A percentile compares a stretch with the other conserved stretches of the same genome.
phyloP scores from a whole-genome alignment of 2,113 vertebrate species.

The Microtus pennsylvanicus region DNA sequence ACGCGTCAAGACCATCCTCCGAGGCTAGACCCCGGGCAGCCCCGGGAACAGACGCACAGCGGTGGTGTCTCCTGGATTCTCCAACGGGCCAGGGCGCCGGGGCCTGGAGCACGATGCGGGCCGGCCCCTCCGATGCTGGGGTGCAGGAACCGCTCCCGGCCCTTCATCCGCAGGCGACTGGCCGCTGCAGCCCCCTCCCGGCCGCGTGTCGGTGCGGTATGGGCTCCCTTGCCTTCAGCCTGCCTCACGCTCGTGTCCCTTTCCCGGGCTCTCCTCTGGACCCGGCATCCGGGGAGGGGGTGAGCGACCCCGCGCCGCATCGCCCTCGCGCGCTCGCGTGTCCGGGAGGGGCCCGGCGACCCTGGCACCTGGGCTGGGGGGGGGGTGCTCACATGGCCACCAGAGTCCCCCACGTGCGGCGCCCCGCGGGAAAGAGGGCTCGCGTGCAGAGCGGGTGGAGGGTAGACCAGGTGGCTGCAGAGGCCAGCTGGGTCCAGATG shows the following conservation, averaged over 20 bases:
- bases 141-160: not conserved
- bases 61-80: not conserved
- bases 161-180: not conserved
- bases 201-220: not conserved
- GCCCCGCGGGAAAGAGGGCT: constrained; percentile 62
- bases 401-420: constrained; percentile 79
- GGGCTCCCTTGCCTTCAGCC: constrained; percentile 29
- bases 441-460: constrained; percentile 22
- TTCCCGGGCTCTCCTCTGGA: constrained; percentile 19
- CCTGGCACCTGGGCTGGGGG: constrained; percentile 62
- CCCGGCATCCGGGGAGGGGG: constrained; percentile 57
- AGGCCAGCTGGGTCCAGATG: constrained; percentile 73
- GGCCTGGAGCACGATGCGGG: constrained; percentile 33
- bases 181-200: not conserved
- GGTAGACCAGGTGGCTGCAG: constrained; percentile 60
- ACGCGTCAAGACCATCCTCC: constrained; percentile 40
- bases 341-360: constrained; percentile 60
- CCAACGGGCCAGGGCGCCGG: not conserved
- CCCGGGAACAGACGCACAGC: constrained; percentile 8
- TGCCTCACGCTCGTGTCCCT: not conserved
- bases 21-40: not conserved
- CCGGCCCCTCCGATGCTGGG: constrained; percentile 29
- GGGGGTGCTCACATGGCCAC: constrained; percentile 76
- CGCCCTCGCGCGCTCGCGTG: constrained; percentile 32
- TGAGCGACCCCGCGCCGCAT: not conserved